A percentile compares a stretch with the other conserved stretches of the same genome.
Evolutionary conservation across 2,888 invertebrate genomes (phyloP).

Genomic region (Mythimna albipuncta): DNA sequence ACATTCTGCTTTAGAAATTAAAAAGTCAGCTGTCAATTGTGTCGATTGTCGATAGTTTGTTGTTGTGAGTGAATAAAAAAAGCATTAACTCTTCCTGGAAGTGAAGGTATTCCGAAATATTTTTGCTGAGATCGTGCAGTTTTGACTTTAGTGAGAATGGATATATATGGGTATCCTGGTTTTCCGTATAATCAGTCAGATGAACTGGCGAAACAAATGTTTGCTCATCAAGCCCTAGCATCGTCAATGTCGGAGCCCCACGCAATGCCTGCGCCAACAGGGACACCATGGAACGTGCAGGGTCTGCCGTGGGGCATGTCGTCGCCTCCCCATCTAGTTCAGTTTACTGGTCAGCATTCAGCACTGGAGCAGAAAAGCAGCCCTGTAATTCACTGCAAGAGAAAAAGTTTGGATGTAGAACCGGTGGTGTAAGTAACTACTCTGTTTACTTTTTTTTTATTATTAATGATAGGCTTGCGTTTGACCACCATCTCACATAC

Average conservation of each 20-base stretch:
- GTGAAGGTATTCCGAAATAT: constrained; percentile 28
- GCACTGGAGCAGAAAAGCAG: constrained; percentile 70
- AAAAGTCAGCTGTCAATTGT: constrained; percentile 58
- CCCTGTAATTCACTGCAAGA: constrained; percentile 81
- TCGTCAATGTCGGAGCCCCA: constrained; percentile 76
- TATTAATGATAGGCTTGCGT: too few relatives aligned
- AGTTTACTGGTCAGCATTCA: constrained; percentile 84
- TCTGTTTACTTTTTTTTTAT: too few relatives aligned
- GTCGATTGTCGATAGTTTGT: constrained; percentile 44
- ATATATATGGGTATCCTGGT: constrained; percentile 81
- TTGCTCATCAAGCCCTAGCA: constrained; percentile 81
- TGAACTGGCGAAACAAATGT: constrained; percentile 84
- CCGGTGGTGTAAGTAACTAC: constrained; percentile 87
- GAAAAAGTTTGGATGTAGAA: constrained; percentile 85
- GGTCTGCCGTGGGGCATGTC: constrained; percentile 89
- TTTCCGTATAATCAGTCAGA: constrained; percentile 82
- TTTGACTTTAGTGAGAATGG: constrained; percentile 71
- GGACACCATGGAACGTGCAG: constrained; percentile 89
- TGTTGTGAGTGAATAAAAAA: constrained; percentile 49
- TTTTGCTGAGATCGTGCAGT: constrained; percentile 21
- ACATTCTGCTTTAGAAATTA: constrained; percentile 48
- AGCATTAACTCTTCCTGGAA: constrained; percentile 24
- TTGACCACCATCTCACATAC: too few relatives aligned
- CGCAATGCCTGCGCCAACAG: constrained; percentile 83
- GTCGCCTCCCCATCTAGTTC: constrained; percentile 84